Evolutionary conservation across 1,140 invertebrate genomes (phyloP).

Genomic region (Helicoverpa armigera): DNA sequence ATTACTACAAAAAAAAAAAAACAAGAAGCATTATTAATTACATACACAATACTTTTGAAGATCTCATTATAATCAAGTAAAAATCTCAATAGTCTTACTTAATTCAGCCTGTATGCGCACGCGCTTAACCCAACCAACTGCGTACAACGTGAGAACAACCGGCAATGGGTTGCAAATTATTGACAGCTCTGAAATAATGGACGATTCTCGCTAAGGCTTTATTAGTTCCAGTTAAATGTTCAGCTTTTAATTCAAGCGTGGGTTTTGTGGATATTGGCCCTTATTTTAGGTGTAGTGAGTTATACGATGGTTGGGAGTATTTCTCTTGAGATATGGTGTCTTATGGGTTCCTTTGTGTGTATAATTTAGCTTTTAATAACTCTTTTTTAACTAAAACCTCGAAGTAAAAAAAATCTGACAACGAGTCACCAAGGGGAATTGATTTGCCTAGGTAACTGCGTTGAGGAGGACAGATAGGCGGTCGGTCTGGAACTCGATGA

Average conservation of each 20-base stretch:
- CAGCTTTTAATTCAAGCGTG: conserved; percentile 31
- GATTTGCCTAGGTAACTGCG: too few species aligned
- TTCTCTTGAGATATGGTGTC: neutral
- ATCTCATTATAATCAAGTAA: too few species aligned
- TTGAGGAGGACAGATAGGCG: too few species aligned
- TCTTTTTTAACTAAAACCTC: too few species aligned
- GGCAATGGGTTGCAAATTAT: conserved; percentile 38
- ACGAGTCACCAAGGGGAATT: too few species aligned
- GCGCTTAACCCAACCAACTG: conserved; percentile 18
- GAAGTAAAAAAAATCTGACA: too few species aligned
- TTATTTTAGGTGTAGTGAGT: conserved; percentile 17
- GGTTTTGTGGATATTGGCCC: conserved; percentile 11
- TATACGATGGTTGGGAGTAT: neutral
- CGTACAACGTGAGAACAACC: conserved; percentile 14
- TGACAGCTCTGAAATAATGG: conserved; percentile 38
- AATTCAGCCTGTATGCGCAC: conserved; percentile 14
- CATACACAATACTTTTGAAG: too few species aligned
- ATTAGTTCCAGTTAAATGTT: conserved; percentile 27
- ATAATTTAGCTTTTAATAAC: neutral
- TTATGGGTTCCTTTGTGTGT: neutral
- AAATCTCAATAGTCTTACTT: neutral
- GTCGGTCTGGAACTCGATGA: too few species aligned
- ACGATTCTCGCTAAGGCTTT: conserved; percentile 21
- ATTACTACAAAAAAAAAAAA: too few species aligned
- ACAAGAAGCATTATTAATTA: too few species aligned